Conservation (phyloP, 2,113 vertebrate species). For the Lepisosteus oculatus region DNA sequence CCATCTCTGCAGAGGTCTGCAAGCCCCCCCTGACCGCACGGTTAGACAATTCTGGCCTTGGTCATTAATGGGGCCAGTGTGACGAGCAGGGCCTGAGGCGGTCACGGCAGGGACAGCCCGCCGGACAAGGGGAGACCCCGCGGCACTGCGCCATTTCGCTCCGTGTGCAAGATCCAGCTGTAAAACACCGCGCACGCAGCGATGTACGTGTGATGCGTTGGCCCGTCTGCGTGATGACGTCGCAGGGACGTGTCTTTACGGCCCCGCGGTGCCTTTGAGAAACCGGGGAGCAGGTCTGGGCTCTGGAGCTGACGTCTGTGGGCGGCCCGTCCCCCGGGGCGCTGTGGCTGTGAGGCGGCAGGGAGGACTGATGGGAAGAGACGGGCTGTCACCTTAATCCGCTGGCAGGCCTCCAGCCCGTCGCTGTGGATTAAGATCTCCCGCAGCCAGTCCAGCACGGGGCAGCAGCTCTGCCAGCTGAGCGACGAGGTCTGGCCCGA, state of each 20-base stretch:
- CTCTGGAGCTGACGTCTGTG: neutral
- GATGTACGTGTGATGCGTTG: conserved; percentile 37
- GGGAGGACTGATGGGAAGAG: conserved; percentile 44
- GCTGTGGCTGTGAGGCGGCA: conserved; percentile 4
- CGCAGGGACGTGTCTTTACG: conserved; percentile 4
- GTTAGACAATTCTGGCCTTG: too few relatives aligned
- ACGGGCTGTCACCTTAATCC: conserved; percentile 53
- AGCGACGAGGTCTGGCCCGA: too few relatives aligned
- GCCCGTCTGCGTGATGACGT: conserved; percentile 25
- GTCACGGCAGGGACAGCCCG: too few relatives aligned
- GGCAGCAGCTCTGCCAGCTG: conserved; percentile 7
- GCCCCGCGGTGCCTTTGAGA: neutral
- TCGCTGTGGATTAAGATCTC: conserved; percentile 50
- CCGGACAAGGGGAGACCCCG: too few relatives aligned
- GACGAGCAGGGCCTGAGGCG: too few relatives aligned
- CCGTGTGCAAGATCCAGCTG: too few relatives aligned
- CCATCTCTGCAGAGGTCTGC: too few relatives aligned
- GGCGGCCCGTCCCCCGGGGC: neutral
- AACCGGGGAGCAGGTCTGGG: neutral
- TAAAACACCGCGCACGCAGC: conserved; percentile 7
- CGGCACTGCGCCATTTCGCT: too few relatives aligned
- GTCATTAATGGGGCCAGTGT: too few relatives aligned
- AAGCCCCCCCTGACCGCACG: too few relatives aligned
- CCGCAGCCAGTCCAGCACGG: conserved; percentile 16
- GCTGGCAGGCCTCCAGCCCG: conserved; percentile 42